Conservation (phyloP, 2,888 invertebrate species). For the Erebia aethiops region DNA sequence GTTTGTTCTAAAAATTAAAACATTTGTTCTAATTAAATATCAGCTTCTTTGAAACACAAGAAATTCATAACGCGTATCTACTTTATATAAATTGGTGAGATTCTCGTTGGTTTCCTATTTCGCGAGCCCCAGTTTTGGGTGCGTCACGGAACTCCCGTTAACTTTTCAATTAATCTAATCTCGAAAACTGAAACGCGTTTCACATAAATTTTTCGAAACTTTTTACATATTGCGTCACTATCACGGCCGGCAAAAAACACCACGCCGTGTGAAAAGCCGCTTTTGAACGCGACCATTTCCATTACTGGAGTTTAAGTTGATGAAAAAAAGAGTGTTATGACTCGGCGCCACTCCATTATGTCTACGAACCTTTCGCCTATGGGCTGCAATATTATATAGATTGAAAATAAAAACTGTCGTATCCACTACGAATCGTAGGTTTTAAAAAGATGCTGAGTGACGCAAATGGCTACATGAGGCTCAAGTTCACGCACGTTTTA, state of each 20-base stretch:
- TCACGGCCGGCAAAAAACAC: background rate
- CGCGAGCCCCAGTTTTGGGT: slow-evolving; percentile 16
- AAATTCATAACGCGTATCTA: background rate
- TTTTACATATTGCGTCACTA: slow-evolving; percentile 2
- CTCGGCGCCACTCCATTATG: too few relatives aligned
- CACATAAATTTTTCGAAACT: slow-evolving; percentile 38
- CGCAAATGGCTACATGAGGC: slow-evolving; percentile 15
- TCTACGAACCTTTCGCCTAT: too few relatives aligned
- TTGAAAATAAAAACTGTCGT: background rate
- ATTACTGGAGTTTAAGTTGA: too few relatives aligned
- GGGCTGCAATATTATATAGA: background rate
- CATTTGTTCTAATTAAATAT: too few relatives aligned
- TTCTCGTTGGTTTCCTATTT: slow-evolving; percentile 9
- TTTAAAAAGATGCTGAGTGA: background rate
- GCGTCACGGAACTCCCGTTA: slow-evolving; percentile 35
- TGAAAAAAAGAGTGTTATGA: too few relatives aligned
- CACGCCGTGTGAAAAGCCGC: too few relatives aligned
- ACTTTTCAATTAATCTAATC: slow-evolving; percentile 46
- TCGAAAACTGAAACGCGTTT: slow-evolving; percentile 40
- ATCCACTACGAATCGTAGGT: background rate
- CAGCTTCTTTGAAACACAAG: background rate
- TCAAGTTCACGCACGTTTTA: slow-evolving; percentile 28
- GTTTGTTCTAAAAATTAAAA: too few relatives aligned
- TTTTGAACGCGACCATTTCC: too few relatives aligned
- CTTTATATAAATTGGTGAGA: background rate